A percentile compares a stretch with the other conserved stretches of the same genome.
These are phyloP conservation scores for Scaptodrosophila lebanonensis DNA, from an alignment of 1,140 invertebrate species.

Conservation along the genomic window DNA sequence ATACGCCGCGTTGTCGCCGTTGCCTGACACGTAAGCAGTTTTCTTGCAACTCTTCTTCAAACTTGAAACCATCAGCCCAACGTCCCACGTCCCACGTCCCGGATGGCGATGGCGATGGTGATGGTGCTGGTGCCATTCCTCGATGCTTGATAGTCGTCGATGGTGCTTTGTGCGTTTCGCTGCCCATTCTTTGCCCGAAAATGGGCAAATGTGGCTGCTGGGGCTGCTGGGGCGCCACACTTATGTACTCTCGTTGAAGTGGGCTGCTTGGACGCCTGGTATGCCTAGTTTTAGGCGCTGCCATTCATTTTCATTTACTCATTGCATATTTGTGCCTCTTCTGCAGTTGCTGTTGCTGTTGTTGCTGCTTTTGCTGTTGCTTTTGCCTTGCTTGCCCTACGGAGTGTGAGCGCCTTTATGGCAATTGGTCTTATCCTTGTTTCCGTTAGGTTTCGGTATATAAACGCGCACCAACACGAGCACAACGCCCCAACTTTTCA, in stretches of 20 bases:
- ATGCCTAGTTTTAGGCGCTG: slow-evolving; percentile 66
- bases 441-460: slow-evolving; percentile 64
- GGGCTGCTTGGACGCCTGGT: slow-evolving; percentile 6
- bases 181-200: no score
- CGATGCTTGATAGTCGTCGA: no score
- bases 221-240: slow-evolving; percentile 14
- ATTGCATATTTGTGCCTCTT: slow-evolving; percentile 43
- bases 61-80: no score
- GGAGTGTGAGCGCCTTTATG: slow-evolving; percentile 55
- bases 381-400: slow-evolving; percentile 23
- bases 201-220: no score
- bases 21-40: slow-evolving; percentile 7
- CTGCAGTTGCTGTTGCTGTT: slow-evolving; percentile 12
- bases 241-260: slow-evolving; percentile 30
- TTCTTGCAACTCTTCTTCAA: slow-evolving; percentile 24
- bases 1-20: slow-evolving; percentile 32
- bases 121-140: no score
- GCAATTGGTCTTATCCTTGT: slow-evolving; percentile 46
- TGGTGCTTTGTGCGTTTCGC: no score
- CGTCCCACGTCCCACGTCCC: no score
- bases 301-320: slow-evolving; percentile 71
- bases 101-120: no score
- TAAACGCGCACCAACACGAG: slow-evolving; percentile 50
- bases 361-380: slow-evolving; percentile 12
- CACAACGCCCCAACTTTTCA: slow-evolving; percentile 56